Conservation (phyloP, 2,113 vertebrate genomes). For the Neoarius graeffei region DNA sequence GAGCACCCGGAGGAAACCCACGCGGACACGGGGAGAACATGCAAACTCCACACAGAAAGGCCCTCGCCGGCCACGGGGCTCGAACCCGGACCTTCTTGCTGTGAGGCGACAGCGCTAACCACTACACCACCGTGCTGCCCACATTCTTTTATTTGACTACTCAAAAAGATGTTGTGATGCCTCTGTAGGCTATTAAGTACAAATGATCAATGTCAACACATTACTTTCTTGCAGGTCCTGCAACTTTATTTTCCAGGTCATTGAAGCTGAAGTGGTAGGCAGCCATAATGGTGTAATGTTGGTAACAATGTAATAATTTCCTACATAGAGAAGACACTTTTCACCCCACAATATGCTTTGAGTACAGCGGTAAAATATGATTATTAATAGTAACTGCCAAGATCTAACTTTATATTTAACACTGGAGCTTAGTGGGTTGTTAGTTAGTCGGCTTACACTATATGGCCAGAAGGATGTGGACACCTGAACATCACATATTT, state of each 20-base stretch:
- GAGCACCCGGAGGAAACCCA: no score
- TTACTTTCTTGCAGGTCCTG: not conserved
- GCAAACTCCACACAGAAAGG: no score
- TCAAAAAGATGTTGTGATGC: not conserved
- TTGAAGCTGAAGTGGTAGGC: not conserved
- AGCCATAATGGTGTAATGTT: not conserved
- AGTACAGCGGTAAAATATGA: not conserved
- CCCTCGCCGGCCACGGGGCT: no score
- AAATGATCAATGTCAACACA: not conserved
- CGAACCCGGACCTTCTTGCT: no score
- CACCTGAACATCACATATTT: not conserved
- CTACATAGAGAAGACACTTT: not conserved
- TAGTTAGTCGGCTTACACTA: not conserved
- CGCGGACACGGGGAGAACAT: no score
- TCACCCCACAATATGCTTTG: not conserved
- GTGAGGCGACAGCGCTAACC: no score
- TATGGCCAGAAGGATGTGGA: not conserved
- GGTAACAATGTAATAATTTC: not conserved
- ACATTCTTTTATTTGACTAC: not conserved
- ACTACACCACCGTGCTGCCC: no score
- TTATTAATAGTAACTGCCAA: not conserved
- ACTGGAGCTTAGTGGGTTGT: not conserved
- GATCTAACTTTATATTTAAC: not conserved
- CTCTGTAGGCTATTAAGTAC: not conserved
- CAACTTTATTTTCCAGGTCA: not conserved